phyloP scores from a whole-genome alignment of 92 coral and sea anemone genomes.

The Micromussa lordhowensis region DNA sequence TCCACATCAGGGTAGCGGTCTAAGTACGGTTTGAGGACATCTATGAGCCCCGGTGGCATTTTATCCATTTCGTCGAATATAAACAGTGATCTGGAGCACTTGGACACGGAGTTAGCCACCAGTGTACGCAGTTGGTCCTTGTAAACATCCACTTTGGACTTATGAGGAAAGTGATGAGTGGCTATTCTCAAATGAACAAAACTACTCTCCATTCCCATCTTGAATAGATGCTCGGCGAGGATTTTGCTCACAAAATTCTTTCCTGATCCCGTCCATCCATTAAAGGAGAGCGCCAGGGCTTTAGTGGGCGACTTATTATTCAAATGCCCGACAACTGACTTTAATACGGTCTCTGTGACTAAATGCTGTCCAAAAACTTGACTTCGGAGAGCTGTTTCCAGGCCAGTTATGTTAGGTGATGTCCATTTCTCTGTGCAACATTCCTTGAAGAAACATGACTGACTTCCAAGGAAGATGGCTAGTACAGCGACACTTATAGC shows the following conservation, averaged over 20 bases:
- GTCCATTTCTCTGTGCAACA: conserved; percentile 84
- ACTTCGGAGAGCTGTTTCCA: conserved; percentile 64
- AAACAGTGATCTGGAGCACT: conserved; percentile 81
- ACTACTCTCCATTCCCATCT: conserved; percentile 78
- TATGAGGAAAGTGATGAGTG: conserved; percentile 88
- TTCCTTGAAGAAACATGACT: conserved; percentile 61
- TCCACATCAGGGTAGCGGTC: conserved; percentile 81
- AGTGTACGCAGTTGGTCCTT: conserved; percentile 58
- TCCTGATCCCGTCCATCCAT: conserved; percentile 98
- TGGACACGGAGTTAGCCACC: conserved; percentile 68
- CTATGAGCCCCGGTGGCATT: conserved; percentile 88
- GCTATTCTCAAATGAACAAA: conserved; percentile 83
- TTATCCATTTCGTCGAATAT: conserved; percentile 98
- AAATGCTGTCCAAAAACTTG: conserved; percentile 91
- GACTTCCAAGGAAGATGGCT: neutral
- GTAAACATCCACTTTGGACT: conserved; percentile 57
- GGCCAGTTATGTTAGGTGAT: conserved; percentile 71
- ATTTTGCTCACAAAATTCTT: conserved; percentile 88
- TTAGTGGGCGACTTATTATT: conserved; percentile 71
- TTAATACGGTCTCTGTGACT: conserved; percentile 73
- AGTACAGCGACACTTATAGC: neutral
- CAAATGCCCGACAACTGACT: conserved; percentile 85
- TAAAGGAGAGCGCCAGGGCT: conserved; percentile 88
- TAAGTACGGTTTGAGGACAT: conserved; percentile 84
- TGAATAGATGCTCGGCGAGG: conserved; percentile 78